Conservation (phyloP, 2,797 vertebrate species). For the Meda fulgida region DNA sequence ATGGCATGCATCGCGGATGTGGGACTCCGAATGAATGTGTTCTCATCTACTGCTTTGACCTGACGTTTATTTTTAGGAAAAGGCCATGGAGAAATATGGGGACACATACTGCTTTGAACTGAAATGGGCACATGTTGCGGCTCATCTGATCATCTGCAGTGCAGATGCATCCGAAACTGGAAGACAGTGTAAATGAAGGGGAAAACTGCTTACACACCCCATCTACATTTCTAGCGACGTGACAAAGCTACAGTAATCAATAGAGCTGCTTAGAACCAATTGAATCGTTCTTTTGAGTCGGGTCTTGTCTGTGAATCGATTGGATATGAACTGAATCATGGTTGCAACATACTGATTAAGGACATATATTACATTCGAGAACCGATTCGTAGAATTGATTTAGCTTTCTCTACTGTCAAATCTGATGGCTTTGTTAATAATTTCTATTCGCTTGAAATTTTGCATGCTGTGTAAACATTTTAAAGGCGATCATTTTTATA, state of each 20-base stretch:
- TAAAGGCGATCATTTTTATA: slow-evolving; percentile 22
- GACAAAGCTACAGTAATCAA: slow-evolving; percentile 1
- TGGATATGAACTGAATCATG: not conserved
- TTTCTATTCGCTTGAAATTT: not conserved
- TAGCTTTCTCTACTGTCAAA: not conserved
- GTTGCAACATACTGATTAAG: not conserved
- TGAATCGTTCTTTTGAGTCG: slow-evolving; percentile 21
- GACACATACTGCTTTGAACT: slow-evolving; percentile 44
- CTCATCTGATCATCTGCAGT: slow-evolving; percentile 69
- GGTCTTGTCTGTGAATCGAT: not conserved
- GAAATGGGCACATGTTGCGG: slow-evolving; percentile 60
- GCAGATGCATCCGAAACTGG: slow-evolving; percentile 74
- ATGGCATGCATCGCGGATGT: slow-evolving; percentile 16
- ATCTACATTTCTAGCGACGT: not conserved
- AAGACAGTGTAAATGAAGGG: slow-evolving; percentile 61
- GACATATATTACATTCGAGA: too few relatives aligned
- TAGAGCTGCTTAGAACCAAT: not conserved
- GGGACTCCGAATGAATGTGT: slow-evolving; percentile 9
- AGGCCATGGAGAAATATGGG: slow-evolving; percentile 21
- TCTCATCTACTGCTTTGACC: slow-evolving; percentile 28
- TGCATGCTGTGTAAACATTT: not conserved
- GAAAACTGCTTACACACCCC: slow-evolving; percentile 52
- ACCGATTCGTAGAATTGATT: not conserved
- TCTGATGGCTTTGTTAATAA: not conserved
- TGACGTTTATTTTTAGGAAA: slow-evolving; percentile 48